Percentiles rank a stretch among this genome's conserved stretches.
Conservation (phyloP, 2,113 vertebrate species). For the Balaeniceps rex region DNA sequence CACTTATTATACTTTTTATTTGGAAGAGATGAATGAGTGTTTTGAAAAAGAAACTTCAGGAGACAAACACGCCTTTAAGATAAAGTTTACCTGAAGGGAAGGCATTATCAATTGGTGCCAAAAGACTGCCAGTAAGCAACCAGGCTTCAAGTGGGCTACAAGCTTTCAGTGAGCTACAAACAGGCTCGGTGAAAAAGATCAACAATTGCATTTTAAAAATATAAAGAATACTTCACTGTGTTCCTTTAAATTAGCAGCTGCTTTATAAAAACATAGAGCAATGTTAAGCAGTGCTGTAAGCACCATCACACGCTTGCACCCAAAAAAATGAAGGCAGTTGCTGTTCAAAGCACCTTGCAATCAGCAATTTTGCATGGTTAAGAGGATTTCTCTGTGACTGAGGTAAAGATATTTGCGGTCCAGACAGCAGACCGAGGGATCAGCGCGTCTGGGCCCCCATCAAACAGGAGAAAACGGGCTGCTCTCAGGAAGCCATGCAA, state of each 20-base stretch:
- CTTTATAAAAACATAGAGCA: background rate
- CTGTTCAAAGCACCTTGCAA: background rate
- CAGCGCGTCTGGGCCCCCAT: background rate
- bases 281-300: background rate
- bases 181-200: background rate
- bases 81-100: background rate
- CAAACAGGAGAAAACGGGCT: background rate
- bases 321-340: background rate
- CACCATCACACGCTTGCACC: background rate
- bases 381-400: background rate
- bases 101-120: background rate
- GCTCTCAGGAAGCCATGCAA: background rate
- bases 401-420: rapidly evolving
- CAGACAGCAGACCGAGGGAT: background rate
- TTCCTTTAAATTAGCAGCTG: background rate
- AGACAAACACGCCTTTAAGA: background rate
- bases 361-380: background rate
- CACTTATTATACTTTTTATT: background rate
- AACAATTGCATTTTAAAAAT: background rate
- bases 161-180: background rate
- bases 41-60: background rate
- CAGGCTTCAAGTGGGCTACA: background rate
- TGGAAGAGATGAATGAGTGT: background rate
- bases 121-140: background rate
- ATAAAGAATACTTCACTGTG: background rate